Conservation (phyloP, 2,797 vertebrate species). For the Sebastolobus alascanus region DNA sequence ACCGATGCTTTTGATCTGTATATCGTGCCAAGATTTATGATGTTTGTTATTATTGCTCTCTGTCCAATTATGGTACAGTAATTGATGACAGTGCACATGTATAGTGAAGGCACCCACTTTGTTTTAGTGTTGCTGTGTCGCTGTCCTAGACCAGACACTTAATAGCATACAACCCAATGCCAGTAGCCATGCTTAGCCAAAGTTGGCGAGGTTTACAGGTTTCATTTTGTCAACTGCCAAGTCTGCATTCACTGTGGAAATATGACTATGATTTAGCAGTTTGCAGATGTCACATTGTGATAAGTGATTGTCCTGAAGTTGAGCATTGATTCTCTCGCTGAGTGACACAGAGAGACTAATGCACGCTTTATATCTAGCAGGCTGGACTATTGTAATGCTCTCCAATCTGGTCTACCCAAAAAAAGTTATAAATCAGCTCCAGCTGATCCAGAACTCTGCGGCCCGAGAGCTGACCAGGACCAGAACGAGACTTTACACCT, state of each 20-base stretch:
- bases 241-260: background rate
- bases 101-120: background rate
- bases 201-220: background rate
- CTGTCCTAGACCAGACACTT: background rate
- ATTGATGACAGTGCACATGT: background rate
- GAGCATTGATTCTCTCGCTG: background rate
- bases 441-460: background rate
- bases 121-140: background rate
- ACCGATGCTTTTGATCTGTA: background rate
- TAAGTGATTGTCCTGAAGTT: background rate
- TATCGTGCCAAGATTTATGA: background rate
- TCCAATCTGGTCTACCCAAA: background rate
- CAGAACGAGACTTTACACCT: background rate
- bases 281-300: background rate
- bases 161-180: background rate
- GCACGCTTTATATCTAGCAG: background rate
- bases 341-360: background rate
- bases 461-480: background rate
- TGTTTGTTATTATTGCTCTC: background rate
- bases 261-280: background rate
- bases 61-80: background rate
- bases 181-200: background rate
- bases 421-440: background rate
- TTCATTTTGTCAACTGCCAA: background rate
- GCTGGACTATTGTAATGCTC: background rate